A percentile compares a stretch with the other conserved stretches of the same genome.
These are phyloP conservation scores for Callionymus lyra DNA, from an alignment of 2,113 vertebrate genomes.

Conservation along the genomic window DNA sequence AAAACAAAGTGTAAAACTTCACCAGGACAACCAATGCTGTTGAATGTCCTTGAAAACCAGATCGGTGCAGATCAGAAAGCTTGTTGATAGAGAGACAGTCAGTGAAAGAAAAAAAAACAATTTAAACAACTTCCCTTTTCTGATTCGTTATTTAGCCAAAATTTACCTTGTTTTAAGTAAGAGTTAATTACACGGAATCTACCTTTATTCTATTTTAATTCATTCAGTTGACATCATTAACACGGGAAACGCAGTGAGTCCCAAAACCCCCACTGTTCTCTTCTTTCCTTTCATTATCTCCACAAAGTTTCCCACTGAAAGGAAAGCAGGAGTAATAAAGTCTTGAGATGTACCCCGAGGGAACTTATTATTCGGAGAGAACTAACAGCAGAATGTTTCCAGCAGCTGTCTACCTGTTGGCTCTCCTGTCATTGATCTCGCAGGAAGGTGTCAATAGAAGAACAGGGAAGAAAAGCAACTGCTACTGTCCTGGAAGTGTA, in stretches of 20 bases:
- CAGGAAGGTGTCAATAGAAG: conserved; percentile 44
- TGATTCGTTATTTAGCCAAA: no score
- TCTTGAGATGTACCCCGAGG: conserved; percentile 36
- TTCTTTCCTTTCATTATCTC: conserved; percentile 37
- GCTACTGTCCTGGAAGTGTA: conserved; percentile 22
- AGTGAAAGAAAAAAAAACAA: no score
- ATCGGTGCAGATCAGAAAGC: no score
- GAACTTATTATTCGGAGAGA: conserved; percentile 57
- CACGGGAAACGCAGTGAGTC: conserved; percentile 22
- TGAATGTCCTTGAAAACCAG: no score
- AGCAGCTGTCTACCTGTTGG: conserved; percentile 45
- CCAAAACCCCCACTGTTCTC: conserved; percentile 20
- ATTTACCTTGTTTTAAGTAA: conserved; percentile 18
- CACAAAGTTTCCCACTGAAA: conserved; percentile 36
- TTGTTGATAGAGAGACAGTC: no score
- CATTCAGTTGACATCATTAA: conserved; percentile 36
- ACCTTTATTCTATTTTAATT: conserved; percentile 31
- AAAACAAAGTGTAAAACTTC: no score
- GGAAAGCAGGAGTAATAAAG: conserved; percentile 35
- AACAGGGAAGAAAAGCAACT: conserved; percentile 16
- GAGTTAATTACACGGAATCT: conserved; percentile 27
- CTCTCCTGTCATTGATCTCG: conserved; percentile 37
- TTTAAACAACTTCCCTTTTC: no score
- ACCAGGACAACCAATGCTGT: no score
- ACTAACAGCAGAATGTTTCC: conserved; percentile 34